Conservation (phyloP, 2,888 invertebrate genomes). For the Cantharis flavilabris region DNA sequence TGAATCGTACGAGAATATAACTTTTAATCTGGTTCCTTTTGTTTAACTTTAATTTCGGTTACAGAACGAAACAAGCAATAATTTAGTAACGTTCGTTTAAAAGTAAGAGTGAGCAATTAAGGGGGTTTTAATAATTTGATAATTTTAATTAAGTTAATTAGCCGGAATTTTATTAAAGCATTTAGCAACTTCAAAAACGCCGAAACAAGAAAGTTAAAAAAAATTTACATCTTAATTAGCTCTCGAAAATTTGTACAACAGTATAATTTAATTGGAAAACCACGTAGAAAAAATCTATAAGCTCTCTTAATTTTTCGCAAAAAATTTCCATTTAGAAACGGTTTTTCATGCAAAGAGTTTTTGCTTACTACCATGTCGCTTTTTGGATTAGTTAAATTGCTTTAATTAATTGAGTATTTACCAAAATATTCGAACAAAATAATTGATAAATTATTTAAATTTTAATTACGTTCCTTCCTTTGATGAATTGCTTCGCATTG, state of each 20-base stretch:
- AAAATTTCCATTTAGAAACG: not conserved
- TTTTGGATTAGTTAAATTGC: not conserved
- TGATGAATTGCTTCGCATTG: not conserved
- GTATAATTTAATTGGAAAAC: not conserved
- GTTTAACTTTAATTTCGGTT: not conserved
- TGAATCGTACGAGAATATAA: not conserved
- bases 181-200: not conserved
- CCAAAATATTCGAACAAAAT: not conserved
- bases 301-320: not conserved
- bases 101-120: not conserved
- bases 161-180: not conserved
- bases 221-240: not conserved
- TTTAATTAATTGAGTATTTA: not conserved
- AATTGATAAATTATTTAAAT: not conserved
- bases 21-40: not conserved
- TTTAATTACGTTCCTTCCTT: not conserved
- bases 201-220: not conserved
- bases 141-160: not conserved
- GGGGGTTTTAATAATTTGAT: not conserved
- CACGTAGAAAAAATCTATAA: not conserved
- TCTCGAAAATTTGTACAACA: not conserved
- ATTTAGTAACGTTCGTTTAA: not conserved
- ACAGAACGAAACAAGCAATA: not conserved
- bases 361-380: not conserved
- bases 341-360: not conserved